Conservation (phyloP, 2,888 invertebrate species). For the Acrobeloides nanus region DNA sequence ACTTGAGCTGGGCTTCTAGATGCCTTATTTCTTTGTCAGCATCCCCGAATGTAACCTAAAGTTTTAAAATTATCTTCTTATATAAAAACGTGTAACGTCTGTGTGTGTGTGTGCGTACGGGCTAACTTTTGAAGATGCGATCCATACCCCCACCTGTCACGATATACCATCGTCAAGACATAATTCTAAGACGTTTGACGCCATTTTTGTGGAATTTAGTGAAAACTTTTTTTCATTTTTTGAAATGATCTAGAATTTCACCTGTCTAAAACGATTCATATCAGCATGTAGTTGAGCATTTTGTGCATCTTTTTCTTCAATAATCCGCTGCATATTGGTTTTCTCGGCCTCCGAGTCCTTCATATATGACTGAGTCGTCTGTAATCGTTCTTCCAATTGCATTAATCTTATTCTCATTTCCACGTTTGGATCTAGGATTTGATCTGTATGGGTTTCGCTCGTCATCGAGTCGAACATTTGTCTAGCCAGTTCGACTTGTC, state of each 20-base stretch:
- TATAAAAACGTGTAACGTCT: too few species aligned
- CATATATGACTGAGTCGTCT: too few species aligned
- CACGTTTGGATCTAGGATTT: slow-evolving; percentile 24
- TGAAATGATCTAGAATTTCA: neutral
- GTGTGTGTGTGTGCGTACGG: too few species aligned
- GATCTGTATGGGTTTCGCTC: slow-evolving; percentile 13
- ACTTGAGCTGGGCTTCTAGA: slow-evolving; percentile 40
- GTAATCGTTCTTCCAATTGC: slow-evolving; percentile 22
- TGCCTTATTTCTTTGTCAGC: slow-evolving; percentile 28
- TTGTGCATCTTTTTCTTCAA: slow-evolving; percentile 29
- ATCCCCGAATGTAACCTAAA: slow-evolving; percentile 33
- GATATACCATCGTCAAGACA: neutral
- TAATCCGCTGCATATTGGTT: slow-evolving; percentile 18
- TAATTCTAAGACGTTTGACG: neutral
- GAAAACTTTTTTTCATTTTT: too few species aligned
- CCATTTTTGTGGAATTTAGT: too few species aligned
- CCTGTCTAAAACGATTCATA: slow-evolving; percentile 14
- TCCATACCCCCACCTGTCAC: too few species aligned
- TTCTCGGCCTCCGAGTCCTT: slow-evolving; percentile 22
- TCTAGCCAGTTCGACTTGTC: slow-evolving; percentile 32
- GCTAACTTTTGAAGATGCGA: too few species aligned
- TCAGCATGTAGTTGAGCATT: slow-evolving; percentile 14
- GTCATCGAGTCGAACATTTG: slow-evolving; percentile 23
- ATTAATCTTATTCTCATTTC: slow-evolving; percentile 36
- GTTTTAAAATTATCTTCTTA: too few species aligned